Evolutionary conservation across 2,888 invertebrate species (phyloP).

Genomic region (Meliscaeva auricollis): DNA sequence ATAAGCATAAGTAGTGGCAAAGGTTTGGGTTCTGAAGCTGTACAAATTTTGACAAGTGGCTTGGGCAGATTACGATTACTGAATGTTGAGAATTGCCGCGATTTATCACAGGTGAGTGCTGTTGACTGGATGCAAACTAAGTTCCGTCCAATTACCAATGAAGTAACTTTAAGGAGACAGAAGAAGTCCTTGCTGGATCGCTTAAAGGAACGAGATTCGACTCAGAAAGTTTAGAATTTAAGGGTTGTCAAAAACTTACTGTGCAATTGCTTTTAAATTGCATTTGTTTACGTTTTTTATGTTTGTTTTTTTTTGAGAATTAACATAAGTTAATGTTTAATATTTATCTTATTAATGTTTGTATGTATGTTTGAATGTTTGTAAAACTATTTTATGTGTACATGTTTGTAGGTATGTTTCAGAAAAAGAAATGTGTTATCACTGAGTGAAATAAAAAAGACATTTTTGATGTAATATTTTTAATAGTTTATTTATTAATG

Average conservation of each 20-base stretch:
- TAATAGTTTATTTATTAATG: not conserved
- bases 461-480: not conserved
- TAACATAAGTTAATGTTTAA: not conserved
- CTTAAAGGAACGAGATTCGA: not conserved
- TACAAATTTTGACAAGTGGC: conserved; percentile 75
- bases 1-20: conserved; percentile 78
- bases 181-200: not conserved
- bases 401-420: not conserved
- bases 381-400: no score
- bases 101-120: not conserved
- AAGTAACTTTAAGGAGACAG: conserved; percentile 24
- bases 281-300: conserved; percentile 5
- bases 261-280: conserved; percentile 2
- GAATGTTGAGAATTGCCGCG: conserved; percentile 22
- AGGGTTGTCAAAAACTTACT: not conserved
- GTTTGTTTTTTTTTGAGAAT: not conserved
- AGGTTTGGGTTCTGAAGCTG: conserved; percentile 77
- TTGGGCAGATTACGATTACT: conserved; percentile 78
- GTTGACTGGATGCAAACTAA: conserved; percentile 18
- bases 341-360: not conserved
- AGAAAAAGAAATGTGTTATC: conserved; percentile 33
- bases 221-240: not conserved
- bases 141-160: conserved; percentile 6
- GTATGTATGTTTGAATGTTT: conserved; percentile 1
- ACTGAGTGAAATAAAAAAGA: conserved; percentile 55